Percentiles rank a stretch among this genome's conserved stretches.
These are phyloP conservation scores for Halocynthia roretzi DNA, from an alignment of 23 tunicate genomes.

Conservation along the genomic window DNA sequence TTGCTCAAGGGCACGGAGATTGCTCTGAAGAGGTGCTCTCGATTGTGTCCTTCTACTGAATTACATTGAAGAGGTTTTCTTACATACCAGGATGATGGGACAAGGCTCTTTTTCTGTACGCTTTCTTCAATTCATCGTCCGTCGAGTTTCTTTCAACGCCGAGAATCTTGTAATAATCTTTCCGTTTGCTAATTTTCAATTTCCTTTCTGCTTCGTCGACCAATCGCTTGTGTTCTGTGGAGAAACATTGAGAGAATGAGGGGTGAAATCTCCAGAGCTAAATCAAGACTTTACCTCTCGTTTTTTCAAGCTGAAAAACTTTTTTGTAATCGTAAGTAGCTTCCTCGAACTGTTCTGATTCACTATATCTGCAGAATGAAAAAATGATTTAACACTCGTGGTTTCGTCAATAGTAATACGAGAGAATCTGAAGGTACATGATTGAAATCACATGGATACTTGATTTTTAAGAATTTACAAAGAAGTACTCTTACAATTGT, in stretches of 20 bases:
- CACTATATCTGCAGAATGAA: slow-evolving; percentile 37
- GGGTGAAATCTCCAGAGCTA: too few relatives aligned
- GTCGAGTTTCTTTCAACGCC: slow-evolving; percentile 53
- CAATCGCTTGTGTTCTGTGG: slow-evolving; percentile 52
- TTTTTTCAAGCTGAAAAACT: slow-evolving; percentile 63
- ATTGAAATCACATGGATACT: neutral
- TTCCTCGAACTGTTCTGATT: slow-evolving; percentile 63
- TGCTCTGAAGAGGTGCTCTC: neutral
- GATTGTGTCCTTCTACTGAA: neutral
- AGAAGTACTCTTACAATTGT: slow-evolving; percentile 37
- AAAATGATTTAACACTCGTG: neutral
- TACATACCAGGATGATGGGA: slow-evolving; percentile 21
- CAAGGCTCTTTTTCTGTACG: slow-evolving; percentile 31
- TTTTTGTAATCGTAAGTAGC: slow-evolving; percentile 68
- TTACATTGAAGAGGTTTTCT: neutral
- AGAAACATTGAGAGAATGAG: neutral
- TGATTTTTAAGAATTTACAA: neutral
- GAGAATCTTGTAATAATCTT: slow-evolving; percentile 86
- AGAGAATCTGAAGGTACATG: too few relatives aligned
- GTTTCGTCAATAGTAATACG: neutral
- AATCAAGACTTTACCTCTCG: slow-evolving; percentile 37
- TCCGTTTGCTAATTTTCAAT: slow-evolving; percentile 61
- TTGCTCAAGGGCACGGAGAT: too few relatives aligned
- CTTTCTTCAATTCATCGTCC: slow-evolving; percentile 75
- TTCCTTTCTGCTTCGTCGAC: slow-evolving; percentile 52